Percentiles rank a stretch among this genome's conserved stretches.
phyloP scores from a whole-genome alignment of 2,888 invertebrate species.

The Leptinotarsa tumamoca region DNA sequence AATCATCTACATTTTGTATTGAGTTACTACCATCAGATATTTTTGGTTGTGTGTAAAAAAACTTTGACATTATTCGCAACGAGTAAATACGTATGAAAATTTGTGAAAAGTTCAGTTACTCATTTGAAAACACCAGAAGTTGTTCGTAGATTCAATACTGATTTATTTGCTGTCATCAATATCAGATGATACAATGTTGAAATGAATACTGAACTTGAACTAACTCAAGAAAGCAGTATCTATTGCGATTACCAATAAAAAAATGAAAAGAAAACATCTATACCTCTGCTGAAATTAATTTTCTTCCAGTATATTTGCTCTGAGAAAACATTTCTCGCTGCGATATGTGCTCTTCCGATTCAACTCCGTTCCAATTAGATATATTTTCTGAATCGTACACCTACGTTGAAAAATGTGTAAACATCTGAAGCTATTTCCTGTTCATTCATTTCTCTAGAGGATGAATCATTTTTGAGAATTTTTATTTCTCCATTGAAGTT shows the following conservation, averaged over 20 bases:
- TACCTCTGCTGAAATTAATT: background rate
- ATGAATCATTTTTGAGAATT: conserved; percentile 15
- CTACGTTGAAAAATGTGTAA: conserved; percentile 23
- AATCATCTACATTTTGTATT: too few relatives aligned
- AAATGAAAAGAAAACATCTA: background rate
- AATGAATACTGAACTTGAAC: background rate
- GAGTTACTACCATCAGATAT: too few relatives aligned
- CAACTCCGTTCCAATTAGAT: conserved; percentile 6
- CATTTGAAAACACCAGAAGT: too few relatives aligned
- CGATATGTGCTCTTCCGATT: conserved; percentile 10
- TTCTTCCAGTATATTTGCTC: background rate
- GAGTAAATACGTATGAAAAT: too few relatives aligned
- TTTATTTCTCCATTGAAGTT: conserved; percentile 25
- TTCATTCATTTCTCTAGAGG: conserved; percentile 21
- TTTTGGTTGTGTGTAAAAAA: too few relatives aligned
- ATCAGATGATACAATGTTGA: background rate
- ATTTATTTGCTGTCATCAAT: too few relatives aligned
- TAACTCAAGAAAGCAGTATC: background rate
- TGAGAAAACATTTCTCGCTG: conserved; percentile 9
- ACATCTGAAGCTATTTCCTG: conserved; percentile 29
- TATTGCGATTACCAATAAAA: background rate
- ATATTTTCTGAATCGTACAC: conserved; percentile 12
- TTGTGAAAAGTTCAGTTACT: too few relatives aligned
- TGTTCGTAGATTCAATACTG: too few relatives aligned
- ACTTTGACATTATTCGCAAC: too few relatives aligned